These are phyloP conservation scores for Hippocampus barbouri DNA, from an alignment of 2,113 vertebrate genomes.

Conservation along the genomic window DNA sequence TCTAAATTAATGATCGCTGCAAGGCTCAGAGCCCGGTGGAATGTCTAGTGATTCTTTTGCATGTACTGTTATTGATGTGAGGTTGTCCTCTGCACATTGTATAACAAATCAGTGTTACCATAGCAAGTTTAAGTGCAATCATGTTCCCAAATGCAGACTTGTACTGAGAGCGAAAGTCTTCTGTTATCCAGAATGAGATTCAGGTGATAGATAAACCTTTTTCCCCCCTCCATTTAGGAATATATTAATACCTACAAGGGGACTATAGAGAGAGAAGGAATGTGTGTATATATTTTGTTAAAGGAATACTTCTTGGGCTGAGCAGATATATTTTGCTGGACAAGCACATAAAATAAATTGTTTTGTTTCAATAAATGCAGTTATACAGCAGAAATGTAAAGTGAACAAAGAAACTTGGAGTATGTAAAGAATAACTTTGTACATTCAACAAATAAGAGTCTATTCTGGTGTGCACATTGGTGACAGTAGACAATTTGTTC, in stretches of 20 bases:
- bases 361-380: constrained; percentile 34
- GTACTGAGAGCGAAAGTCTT: constrained; percentile 75
- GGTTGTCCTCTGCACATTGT: constrained; percentile 84
- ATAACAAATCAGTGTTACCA: constrained; percentile 89
- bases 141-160: constrained; percentile 77
- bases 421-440: constrained; percentile 11
- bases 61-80: constrained; percentile 79
- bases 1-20: constrained; percentile 55
- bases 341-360: constrained; percentile 60
- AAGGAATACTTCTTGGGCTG: constrained; percentile 62
- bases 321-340: constrained; percentile 73
- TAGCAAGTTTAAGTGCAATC: constrained; percentile 87
- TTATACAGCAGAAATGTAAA: constrained; percentile 3
- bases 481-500: constrained; percentile 1
- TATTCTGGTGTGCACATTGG: constrained; percentile 7
- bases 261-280: constrained; percentile 63
- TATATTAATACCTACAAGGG: constrained; percentile 59
- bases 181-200: constrained; percentile 83
- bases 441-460: constrained; percentile 9
- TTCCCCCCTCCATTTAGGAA: constrained; percentile 57
- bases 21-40: constrained; percentile 73
- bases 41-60: constrained; percentile 75
- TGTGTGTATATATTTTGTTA: constrained; percentile 75
- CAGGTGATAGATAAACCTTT: constrained; percentile 48
- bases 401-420: background rate